Percentiles rank a stretch among this genome's conserved stretches.
These are phyloP conservation scores for Miopithecus talapoin DNA, from an alignment of 2,797 vertebrate species.

Conservation along the genomic window DNA sequence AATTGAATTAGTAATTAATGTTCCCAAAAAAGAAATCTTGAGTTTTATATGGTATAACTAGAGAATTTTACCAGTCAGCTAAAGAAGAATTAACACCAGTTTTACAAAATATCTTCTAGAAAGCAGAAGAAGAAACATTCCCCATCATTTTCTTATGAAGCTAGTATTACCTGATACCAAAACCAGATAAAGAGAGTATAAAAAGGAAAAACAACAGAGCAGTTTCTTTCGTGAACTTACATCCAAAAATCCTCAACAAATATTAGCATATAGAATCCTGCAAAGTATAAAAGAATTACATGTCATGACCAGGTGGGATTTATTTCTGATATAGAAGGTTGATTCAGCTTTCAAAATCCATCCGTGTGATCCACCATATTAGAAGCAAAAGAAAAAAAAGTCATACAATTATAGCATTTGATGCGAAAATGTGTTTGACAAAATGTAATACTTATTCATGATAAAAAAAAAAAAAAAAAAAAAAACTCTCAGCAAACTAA, in stretches of 20 bases:
- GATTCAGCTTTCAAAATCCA: not conserved
- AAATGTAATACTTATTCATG: not conserved
- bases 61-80: not conserved
- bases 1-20: conserved; percentile 1
- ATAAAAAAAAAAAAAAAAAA: not conserved
- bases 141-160: not conserved
- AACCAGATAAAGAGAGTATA: not conserved
- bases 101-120: not conserved
- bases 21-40: not conserved
- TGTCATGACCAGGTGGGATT: not conserved
- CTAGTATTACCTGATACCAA: not conserved
- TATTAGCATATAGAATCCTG: not conserved
- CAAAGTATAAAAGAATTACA: not conserved
- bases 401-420: not conserved
- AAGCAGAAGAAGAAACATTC: not conserved
- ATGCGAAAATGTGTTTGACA: not conserved
- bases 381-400: not conserved
- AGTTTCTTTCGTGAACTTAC: not conserved
- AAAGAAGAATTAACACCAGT: not conserved
- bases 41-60: not conserved
- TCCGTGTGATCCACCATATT: not conserved
- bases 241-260: not conserved
- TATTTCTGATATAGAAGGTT: not conserved
- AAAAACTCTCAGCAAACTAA: not conserved
- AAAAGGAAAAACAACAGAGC: not conserved